Evolutionary conservation across 2,113 vertebrate genomes (phyloP).

Genomic region (Ardeotis arabs): DNA sequence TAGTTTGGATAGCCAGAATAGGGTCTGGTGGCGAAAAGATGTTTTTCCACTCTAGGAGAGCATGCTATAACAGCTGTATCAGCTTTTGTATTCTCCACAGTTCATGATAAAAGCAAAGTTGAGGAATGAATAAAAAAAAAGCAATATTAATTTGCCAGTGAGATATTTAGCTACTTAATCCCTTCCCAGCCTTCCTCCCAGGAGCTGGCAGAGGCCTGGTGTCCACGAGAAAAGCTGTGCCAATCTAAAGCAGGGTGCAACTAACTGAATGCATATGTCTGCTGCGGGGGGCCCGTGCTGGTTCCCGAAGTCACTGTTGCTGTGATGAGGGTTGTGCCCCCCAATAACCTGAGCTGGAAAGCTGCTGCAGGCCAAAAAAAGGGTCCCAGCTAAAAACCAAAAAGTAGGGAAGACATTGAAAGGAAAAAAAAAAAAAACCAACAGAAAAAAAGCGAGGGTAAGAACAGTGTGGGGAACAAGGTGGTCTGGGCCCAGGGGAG

Average conservation of each 20-base stretch:
- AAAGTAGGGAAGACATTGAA: not conserved
- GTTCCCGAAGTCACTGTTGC: not conserved
- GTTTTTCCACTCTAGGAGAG: constrained; percentile 23
- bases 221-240: not conserved
- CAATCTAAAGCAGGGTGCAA: not conserved
- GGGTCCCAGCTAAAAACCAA: not conserved
- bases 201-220: not conserved
- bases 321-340: not conserved
- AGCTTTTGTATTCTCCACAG: not conserved
- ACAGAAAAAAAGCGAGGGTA: not conserved
- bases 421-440: not conserved
- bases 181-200: not conserved
- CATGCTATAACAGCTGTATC: constrained; percentile 19
- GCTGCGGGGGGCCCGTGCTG: not conserved
- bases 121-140: constrained; percentile 22
- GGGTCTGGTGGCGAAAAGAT: constrained; percentile 2
- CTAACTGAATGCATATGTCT: not conserved
- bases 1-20: constrained; percentile 35
- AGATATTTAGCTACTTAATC: constrained; percentile 33
- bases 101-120: constrained; percentile 11
- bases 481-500: not conserved
- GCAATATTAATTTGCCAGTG: not conserved
- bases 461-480: not conserved
- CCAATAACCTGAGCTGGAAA: not conserved
- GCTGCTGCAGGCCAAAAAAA: not conserved